Base-by-base conservation (phyloP, 2,797 vertebrate species). In the Oreonectes daqikongensis region DNA sequence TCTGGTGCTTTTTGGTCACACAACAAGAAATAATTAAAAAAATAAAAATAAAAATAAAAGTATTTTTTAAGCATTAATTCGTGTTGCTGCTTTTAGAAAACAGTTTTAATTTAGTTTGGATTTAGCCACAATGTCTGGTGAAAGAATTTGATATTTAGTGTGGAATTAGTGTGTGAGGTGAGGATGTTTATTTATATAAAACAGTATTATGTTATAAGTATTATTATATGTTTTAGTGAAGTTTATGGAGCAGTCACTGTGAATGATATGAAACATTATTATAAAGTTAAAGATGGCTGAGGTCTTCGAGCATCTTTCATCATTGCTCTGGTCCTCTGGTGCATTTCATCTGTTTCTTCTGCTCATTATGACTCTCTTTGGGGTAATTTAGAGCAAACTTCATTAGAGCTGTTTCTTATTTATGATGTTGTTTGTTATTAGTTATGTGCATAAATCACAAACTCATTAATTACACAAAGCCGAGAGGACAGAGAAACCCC, bases 391-490 rank as follows among this genome's bases (percentile, higher is more conserved):
- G 64, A 75, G 42, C 38, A 32, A 35, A 20, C 50, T 48, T 59
- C 42, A 32, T 75, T 75, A 75, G 52, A 44, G 52, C 28, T 57
- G 52, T 50, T 46, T 10, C 22, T 75, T 75, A 75, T 75, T 75
- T 59, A 60, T 75, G 40, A 75, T 68, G 73, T 67, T 68, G 63
- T 75, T 68, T 67, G 73, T 68, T 68, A 67, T 75, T 68, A 68
- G 64, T 75, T 75, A 68, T 75, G 73, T 68, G 73, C 73, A 75
- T 75, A 75, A 75, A 75, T 75, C 64, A 75, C 18, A 67, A 46
- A 48, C 52, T 68, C 73, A 60, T 75, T 75, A 75, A 75, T 59
- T 68, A 67, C 63, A 75, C 72, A 67, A 75, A 66, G 72, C 63
- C 18, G n/a, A 17, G 9, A 17, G 72, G 63, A 61, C 35, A 22